phyloP scores from a whole-genome alignment of 2,888 invertebrate genomes.

The Ichneumon xanthorius region DNA sequence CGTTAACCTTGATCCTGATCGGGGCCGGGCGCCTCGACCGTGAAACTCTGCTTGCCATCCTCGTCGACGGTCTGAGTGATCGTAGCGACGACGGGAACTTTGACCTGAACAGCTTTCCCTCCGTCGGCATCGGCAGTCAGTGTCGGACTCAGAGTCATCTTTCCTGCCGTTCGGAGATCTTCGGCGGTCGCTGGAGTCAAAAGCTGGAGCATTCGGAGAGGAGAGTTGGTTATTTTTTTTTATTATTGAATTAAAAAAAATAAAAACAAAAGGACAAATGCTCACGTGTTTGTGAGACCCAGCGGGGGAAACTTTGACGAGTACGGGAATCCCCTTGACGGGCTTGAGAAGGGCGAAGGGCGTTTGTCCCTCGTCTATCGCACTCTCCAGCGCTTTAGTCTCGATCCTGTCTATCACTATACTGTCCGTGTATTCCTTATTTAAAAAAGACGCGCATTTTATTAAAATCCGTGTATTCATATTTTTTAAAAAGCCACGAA shows the following conservation, averaged over 20 bases:
- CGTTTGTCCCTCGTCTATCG: slow-evolving; percentile 88
- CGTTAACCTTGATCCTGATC: slow-evolving; percentile 81
- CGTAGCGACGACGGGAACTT: slow-evolving; percentile 88
- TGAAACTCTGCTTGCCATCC: slow-evolving; percentile 86
- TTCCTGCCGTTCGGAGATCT: slow-evolving; percentile 89
- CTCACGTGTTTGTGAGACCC: slow-evolving; percentile 84
- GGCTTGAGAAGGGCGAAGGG: slow-evolving; percentile 91
- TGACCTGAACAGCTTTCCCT: slow-evolving; percentile 86
- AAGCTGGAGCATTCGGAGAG: slow-evolving; percentile 85
- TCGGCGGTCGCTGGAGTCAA: slow-evolving; percentile 91
- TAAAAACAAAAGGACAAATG: slow-evolving; percentile 76
- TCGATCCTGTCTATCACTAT: slow-evolving; percentile 90
- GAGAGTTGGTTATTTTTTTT: slow-evolving; percentile 1
- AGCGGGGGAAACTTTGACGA: slow-evolving; percentile 87
- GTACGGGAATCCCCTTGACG: slow-evolving; percentile 88
- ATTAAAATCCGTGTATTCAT: neutral
- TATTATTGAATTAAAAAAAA: neutral
- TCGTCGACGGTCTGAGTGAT: slow-evolving; percentile 86
- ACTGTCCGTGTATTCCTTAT: slow-evolving; percentile 84
- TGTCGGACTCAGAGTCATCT: slow-evolving; percentile 85
- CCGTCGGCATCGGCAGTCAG: slow-evolving; percentile 78
- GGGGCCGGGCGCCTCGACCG: slow-evolving; percentile 86
- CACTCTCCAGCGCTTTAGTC: slow-evolving; percentile 90
- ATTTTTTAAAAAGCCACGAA: no score
- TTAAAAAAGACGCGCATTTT: neutral